A percentile compares a stretch with the other conserved stretches of the same genome.
Evolutionary conservation across 2,888 invertebrate species (phyloP).

Genomic region (Congeria kusceri): DNA sequence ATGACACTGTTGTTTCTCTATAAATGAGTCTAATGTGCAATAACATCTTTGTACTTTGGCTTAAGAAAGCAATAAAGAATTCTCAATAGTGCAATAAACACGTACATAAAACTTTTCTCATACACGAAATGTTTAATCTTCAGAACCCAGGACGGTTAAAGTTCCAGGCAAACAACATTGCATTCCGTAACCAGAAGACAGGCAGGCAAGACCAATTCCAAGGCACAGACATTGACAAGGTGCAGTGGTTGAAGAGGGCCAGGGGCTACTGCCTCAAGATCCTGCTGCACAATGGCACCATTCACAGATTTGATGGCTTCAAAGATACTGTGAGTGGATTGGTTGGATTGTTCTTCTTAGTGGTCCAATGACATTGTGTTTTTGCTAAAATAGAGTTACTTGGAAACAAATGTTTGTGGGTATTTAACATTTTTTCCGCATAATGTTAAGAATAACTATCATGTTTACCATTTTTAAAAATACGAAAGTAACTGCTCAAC

Average conservation of each 20-base stretch:
- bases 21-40: too few species aligned
- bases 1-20: too few species aligned
- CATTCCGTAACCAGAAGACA: slow-evolving; percentile 98
- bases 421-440: too few species aligned
- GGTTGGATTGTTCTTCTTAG: too few species aligned
- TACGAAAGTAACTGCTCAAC: too few species aligned
- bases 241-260: slow-evolving; percentile 96
- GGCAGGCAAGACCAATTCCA: slow-evolving; percentile 97
- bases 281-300: slow-evolving; percentile 94
- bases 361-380: too few species aligned
- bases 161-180: slow-evolving; percentile 94
- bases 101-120: background rate
- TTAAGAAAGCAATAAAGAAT: background rate
- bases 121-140: slow-evolving; percentile 69
- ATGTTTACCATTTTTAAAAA: too few species aligned
- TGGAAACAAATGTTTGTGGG: too few species aligned
- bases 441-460: too few species aligned
- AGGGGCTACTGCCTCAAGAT: slow-evolving; percentile 95
- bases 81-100: too few species aligned
- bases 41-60: background rate
- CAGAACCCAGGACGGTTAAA: slow-evolving; percentile 96
- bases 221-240: slow-evolving; percentile 93
- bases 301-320: slow-evolving; percentile 97
- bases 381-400: too few species aligned
- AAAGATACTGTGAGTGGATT: slow-evolving; percentile 91